These are phyloP conservation scores for Agapornis roseicollis DNA, from an alignment of 2,113 vertebrate species.

Conservation along the genomic window DNA sequence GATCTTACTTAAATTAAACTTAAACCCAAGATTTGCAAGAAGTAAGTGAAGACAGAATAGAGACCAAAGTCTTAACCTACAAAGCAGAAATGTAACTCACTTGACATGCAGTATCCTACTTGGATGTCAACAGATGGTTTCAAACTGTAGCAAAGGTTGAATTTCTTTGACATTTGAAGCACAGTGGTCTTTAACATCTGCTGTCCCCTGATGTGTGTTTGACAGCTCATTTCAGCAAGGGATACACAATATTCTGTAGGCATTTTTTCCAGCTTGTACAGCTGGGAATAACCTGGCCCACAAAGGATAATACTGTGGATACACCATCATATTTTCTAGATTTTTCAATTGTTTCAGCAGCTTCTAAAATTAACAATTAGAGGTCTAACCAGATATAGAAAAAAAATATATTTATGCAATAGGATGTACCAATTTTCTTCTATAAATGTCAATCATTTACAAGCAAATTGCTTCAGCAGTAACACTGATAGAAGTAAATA, in stretches of 20 bases:
- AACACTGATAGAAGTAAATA: not conserved
- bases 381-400: not conserved
- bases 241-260: not conserved
- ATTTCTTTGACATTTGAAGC: slow-evolving; percentile 59
- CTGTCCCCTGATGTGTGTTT: slow-evolving; percentile 41
- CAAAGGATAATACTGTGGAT: not conserved
- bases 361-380: not conserved
- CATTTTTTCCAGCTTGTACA: not conserved
- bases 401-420: not conserved
- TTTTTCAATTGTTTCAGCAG: not conserved
- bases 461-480: not conserved
- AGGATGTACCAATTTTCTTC: not conserved
- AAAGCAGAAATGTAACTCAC: not conserved
- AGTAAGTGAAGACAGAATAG: not conserved
- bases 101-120: slow-evolving; percentile 33
- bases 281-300: not conserved
- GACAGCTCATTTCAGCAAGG: slow-evolving; percentile 54
- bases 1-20: not conserved
- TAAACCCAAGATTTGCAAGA: not conserved
- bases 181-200: slow-evolving; percentile 53
- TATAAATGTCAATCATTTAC: not conserved
- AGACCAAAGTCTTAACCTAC: not conserved
- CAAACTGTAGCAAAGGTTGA: slow-evolving; percentile 39
- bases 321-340: not conserved
- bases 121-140: slow-evolving; percentile 53